Conservation (phyloP, 35 echinoderm and acorn worm genomes). For the Apostichopus parvimensis region DNA sequence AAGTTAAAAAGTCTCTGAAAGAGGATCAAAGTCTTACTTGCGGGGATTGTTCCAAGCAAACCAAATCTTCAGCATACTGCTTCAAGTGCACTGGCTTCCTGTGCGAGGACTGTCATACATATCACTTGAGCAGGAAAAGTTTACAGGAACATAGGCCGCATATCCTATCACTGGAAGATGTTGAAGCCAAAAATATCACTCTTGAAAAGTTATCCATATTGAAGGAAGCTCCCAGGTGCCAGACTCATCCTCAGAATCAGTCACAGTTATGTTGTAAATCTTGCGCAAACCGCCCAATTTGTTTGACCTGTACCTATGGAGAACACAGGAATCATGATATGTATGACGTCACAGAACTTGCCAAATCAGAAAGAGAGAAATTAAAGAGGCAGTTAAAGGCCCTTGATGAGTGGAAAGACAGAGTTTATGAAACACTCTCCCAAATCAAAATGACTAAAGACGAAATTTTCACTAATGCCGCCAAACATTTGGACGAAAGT, state of each 20-base stretch:
- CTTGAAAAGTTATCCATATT: background rate
- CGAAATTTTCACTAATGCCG: too few species aligned
- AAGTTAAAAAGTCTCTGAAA: background rate
- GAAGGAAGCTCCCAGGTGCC: background rate
- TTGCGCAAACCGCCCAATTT: background rate
- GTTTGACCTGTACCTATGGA: background rate
- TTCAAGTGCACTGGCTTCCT: background rate
- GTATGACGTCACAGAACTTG: background rate
- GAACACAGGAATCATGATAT: background rate
- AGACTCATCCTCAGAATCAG: background rate
- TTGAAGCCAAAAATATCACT: background rate
- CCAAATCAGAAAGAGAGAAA: background rate
- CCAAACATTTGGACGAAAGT: too few species aligned
- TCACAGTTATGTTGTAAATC: background rate
- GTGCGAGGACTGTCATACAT: background rate
- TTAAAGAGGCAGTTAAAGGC: background rate
- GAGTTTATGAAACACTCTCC: too few species aligned
- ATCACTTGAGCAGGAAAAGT: background rate
- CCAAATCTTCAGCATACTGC: background rate
- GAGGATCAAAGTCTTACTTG: background rate
- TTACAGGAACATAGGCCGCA: background rate
- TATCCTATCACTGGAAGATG: background rate
- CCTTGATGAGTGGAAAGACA: background rate
- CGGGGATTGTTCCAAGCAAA: background rate
- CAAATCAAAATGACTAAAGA: too few species aligned